Evolutionary conservation across 1,140 invertebrate species (phyloP), one percentile per base, ranked within the genome.

Genomic region (Brachionus koreanus): DNA sequence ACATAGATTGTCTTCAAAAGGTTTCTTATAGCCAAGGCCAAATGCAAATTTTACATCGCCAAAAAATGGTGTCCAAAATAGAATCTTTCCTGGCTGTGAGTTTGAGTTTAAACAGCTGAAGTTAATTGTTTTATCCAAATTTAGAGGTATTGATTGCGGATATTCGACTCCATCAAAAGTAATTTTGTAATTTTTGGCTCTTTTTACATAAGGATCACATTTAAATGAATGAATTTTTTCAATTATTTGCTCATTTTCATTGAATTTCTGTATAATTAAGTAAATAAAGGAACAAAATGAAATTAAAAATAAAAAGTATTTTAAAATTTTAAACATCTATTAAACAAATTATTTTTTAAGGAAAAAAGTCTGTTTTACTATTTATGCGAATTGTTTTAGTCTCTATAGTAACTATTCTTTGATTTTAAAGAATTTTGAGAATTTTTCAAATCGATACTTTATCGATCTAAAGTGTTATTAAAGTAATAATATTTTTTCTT

Each of bases 61-160:
- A 57, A 52, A 57, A 77, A 77, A 77, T n/a, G 25, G 25, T 19
- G 43, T 77, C 75, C 75, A 77, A 16, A 77, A 39, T 16, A 77
- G 10, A 35, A 77, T 77, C 49, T 77, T 77, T 23, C 19, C 19
- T 33, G 5, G 52, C 52, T 5, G 3, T n/a, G 7, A 5, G 13
- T 23, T 52, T 13, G 39, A 49, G 49, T 77, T 77, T 19, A 77
- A 12, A 57, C 75, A 77, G 35, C 29, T 37, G 33, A 77, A 57
- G 16, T 77, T 77, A 35, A 77, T 52, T 52, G 75, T 75, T 43
- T 46, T 43, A n/a, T 75, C 39, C 12, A 46, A 23, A 42, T 46
- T 37, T 19, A 75, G 12, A n/a, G 72, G 72, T n/a, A 75, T 29
- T 43, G 39, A 52, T 13, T 46, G 39, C 0, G 72, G 72, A 19